phyloP scores from a whole-genome alignment of 1,140 invertebrate species.

The Bombus breviceps region DNA sequence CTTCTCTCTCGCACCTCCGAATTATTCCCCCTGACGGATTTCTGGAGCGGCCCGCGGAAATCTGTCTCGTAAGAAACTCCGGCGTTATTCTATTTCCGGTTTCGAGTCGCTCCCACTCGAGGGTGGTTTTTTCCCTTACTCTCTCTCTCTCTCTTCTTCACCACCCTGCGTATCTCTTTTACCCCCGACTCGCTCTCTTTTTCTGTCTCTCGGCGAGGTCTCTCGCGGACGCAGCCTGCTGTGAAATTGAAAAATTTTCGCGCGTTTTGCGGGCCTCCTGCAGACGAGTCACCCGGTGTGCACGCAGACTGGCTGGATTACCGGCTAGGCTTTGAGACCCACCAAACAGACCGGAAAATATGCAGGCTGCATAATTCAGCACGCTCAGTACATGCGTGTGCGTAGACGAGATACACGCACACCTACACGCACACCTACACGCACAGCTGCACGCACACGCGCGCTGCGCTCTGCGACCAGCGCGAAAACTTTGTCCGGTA shows the following conservation, averaged over 20 bases:
- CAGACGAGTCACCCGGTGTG: conserved; percentile 69
- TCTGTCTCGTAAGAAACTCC: conserved; percentile 30
- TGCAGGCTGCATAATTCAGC: conserved; percentile 81
- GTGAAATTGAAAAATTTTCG: conserved; percentile 72
- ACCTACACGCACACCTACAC: background rate
- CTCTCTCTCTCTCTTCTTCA: background rate
- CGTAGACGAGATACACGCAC: background rate
- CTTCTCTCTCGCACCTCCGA: background rate
- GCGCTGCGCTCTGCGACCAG: background rate
- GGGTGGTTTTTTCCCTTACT: conserved; percentile 31
- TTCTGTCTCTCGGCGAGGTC: conserved; percentile 51
- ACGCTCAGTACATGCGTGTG: conserved; percentile 62
- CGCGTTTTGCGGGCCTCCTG: conserved; percentile 77
- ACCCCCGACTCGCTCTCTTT: background rate
- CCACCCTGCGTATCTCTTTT: background rate
- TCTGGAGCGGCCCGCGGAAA: conserved; percentile 4
- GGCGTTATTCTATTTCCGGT: conserved; percentile 63
- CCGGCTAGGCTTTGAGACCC: conserved; percentile 80
- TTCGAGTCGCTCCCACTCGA: conserved; percentile 53
- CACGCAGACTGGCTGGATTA: conserved; percentile 70
- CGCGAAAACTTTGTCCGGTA: conserved; percentile 46
- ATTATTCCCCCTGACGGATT: conserved; percentile 19
- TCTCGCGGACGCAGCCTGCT: conserved; percentile 65
- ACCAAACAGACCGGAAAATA: conserved; percentile 83
- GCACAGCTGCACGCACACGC: background rate